Conservation (phyloP, 2,888 invertebrate genomes). For the Agrenia bidenticulata region DNA sequence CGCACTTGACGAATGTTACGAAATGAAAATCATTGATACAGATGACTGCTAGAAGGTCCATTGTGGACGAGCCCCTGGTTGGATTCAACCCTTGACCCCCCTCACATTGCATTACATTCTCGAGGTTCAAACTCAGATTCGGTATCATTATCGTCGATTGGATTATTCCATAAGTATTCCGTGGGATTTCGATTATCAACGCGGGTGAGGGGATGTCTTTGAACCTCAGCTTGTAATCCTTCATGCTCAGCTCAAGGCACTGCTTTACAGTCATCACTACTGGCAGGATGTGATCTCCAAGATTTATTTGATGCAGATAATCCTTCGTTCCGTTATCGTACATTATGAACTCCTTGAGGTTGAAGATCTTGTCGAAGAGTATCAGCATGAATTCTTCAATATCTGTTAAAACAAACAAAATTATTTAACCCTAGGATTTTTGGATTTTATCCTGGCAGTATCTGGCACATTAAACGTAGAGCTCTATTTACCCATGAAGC, state of each 20-base stretch:
- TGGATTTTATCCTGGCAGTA: no score
- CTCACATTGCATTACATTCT: neutral
- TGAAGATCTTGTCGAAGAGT: constrained; percentile 41
- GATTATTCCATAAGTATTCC: constrained; percentile 37
- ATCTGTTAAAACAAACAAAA: constrained; percentile 22
- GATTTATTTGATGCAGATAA: constrained; percentile 39
- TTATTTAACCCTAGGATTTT: neutral
- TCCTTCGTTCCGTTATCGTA: constrained; percentile 43
- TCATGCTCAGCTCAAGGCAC: constrained; percentile 39
- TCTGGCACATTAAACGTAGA: neutral
- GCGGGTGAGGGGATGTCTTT: constrained; percentile 36
- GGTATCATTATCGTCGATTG: constrained; percentile 42
- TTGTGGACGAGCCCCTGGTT: neutral
- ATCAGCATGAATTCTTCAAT: constrained; percentile 47
- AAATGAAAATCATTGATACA: constrained; percentile 66
- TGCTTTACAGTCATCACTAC: constrained; percentile 36
- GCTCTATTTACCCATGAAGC: constrained; percentile 36
- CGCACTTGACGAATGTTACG: constrained; percentile 93
- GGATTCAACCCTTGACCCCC: neutral
- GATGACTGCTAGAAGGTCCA: constrained; percentile 41
- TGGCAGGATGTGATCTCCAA: constrained; percentile 37
- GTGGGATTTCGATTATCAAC: constrained; percentile 40
- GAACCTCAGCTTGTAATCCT: constrained; percentile 37
- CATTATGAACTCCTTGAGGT: constrained; percentile 40
- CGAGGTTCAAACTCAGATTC: constrained; percentile 35